These are phyloP conservation scores for Portunus trituberculatus DNA, from an alignment of 1,140 invertebrate species.

Conservation along the genomic window DNA sequence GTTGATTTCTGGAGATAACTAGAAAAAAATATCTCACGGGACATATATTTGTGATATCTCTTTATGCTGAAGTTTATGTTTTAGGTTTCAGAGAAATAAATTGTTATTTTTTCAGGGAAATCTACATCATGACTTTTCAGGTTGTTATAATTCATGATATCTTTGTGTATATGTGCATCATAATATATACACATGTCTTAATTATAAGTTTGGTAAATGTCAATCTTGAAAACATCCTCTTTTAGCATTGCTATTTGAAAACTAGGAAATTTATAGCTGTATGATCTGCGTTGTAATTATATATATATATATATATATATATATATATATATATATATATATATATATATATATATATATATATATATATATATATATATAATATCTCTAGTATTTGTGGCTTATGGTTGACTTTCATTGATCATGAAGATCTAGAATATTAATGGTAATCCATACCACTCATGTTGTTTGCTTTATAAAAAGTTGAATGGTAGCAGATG, in stretches of 20 bases:
- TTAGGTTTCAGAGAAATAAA: slow-evolving; percentile 67
- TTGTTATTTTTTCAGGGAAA: slow-evolving; percentile 54
- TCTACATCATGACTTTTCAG: slow-evolving; percentile 51
- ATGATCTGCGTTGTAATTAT: neutral
- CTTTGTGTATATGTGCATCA: neutral
- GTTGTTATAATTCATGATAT: neutral
- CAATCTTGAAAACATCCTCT: slow-evolving; percentile 35
- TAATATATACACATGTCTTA: slow-evolving; percentile 29
- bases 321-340: slow-evolving; percentile 46
- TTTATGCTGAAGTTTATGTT: slow-evolving; percentile 28
- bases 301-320: slow-evolving; percentile 37
- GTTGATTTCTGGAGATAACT: neutral
- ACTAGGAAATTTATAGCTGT: neutral
- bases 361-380: slow-evolving; percentile 48
- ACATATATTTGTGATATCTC: neutral
- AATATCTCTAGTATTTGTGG: neutral
- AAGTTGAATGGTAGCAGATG: no score
- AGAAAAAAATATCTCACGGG: neutral
- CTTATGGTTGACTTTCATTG: neutral
- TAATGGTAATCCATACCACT: no score
- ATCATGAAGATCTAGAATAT: neutral
- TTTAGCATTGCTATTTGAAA: neutral
- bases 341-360: slow-evolving; percentile 50
- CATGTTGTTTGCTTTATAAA: no score
- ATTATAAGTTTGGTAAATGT: slow-evolving; percentile 34